Evolutionary conservation across 2,888 invertebrate species (phyloP).

Genomic region (Lucinisca nassula): DNA sequence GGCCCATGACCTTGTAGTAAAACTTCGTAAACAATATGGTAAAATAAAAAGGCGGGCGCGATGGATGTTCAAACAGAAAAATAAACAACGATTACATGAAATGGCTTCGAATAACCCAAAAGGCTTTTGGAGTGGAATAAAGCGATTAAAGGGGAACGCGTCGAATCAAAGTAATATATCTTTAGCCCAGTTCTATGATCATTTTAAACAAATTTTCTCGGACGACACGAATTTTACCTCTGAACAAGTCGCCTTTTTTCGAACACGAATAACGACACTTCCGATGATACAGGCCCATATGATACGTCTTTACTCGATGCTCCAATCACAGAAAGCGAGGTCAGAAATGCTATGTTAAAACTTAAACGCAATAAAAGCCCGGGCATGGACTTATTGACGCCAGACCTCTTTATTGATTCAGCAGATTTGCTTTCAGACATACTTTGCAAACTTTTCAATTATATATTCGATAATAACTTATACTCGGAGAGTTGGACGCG

Average conservation of each 20-base stretch:
- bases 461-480: conserved; percentile 3
- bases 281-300: background rate
- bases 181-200: background rate
- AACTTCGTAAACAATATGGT: background rate
- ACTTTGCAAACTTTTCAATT: conserved; percentile 17
- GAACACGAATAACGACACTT: background rate
- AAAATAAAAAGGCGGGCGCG: background rate
- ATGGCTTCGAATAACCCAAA: background rate
- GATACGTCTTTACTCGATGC: background rate
- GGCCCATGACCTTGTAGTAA: background rate
- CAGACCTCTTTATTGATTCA: conserved; percentile 12
- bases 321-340: background rate
- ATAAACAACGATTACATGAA: background rate
- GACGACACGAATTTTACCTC: background rate
- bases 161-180: background rate
- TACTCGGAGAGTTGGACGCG: conserved; percentile 16
- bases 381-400: background rate
- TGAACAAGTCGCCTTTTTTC: background rate
- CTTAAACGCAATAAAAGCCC: conserved; percentile 12
- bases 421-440: background rate
- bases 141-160: background rate
- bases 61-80: background rate
- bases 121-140: conserved; percentile 16
- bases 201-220: conserved; percentile 4
- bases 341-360: background rate